phyloP scores from a whole-genome alignment of 2,113 vertebrate genomes.

The Phalacrocorax pelagicus region DNA sequence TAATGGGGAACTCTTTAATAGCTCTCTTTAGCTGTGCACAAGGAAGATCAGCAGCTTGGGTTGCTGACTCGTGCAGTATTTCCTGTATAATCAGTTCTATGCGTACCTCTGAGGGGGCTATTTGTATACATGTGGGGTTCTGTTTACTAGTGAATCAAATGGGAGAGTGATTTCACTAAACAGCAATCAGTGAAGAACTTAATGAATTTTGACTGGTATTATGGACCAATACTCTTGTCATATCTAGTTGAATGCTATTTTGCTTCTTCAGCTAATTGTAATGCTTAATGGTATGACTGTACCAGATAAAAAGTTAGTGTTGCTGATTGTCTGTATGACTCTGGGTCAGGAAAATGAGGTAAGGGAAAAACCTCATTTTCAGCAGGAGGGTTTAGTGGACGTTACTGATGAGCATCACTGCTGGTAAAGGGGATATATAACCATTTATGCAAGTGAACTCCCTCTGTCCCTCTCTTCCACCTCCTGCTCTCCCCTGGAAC shows the following conservation, averaged over 20 bases:
- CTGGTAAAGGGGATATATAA: not conserved
- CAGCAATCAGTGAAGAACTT: not conserved
- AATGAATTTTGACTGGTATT: not conserved
- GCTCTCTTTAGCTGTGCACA: not conserved
- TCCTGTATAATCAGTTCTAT: not conserved
- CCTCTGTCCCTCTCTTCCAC: not conserved
- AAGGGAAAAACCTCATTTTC: not conserved
- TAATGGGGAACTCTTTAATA: not conserved
- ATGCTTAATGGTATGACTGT: not conserved
- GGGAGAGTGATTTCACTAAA: not conserved
- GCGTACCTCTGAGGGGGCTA: not conserved
- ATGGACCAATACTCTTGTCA: not conserved
- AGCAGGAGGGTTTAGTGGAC: slow-evolving; percentile 10
- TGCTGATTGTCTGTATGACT: not conserved
- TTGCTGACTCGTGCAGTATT: not conserved
- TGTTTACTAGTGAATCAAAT: not conserved
- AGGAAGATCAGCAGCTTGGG: not conserved
- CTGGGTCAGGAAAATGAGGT: slow-evolving; percentile 28
- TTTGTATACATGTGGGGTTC: not conserved
- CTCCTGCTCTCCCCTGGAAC: too few species aligned
- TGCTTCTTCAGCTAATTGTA: not conserved
- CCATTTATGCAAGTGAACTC: not conserved
- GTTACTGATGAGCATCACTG: not conserved
- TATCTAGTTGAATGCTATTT: not conserved
- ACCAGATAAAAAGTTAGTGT: not conserved